These are phyloP conservation scores for Myiotriccus ornatus DNA, from an alignment of 2,797 vertebrate genomes.

Conservation along the genomic window DNA sequence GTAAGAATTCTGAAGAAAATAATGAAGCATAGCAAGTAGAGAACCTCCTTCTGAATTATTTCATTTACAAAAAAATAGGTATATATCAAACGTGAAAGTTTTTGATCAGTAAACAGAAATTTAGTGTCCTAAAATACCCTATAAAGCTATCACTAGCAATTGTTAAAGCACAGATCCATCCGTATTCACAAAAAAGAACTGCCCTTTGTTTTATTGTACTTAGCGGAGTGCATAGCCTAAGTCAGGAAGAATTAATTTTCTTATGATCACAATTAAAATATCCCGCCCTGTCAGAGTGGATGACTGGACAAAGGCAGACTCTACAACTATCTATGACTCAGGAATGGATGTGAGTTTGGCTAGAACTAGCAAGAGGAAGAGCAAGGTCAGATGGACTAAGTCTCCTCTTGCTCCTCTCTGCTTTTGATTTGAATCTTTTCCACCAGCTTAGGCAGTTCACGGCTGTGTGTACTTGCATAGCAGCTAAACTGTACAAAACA, in stretches of 20 bases:
- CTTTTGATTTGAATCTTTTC: not conserved
- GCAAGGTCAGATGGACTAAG: not conserved
- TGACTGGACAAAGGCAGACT: not conserved
- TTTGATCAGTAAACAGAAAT: not conserved
- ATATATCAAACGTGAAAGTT: not conserved
- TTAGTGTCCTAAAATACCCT: not conserved
- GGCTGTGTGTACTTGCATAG: not conserved
- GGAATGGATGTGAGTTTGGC: not conserved
- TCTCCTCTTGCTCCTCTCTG: not conserved
- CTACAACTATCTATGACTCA: not conserved
- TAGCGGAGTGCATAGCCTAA: not conserved
- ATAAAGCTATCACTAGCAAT: not conserved
- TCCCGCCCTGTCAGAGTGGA: not conserved
- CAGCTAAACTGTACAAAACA: not conserved
- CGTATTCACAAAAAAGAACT: not conserved
- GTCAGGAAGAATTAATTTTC: not conserved
- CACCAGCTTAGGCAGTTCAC: not conserved
- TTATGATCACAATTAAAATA: not conserved
- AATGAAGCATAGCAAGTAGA: not conserved
- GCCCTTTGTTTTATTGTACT: not conserved
- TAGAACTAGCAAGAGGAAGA: not conserved
- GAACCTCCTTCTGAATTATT: not conserved
- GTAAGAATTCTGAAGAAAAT: not conserved
- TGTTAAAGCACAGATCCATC: not conserved
- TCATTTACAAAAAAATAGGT: fast-evolving